phyloP scores from a whole-genome alignment of 2,797 vertebrate species.

The Oreortyx pictus region DNA sequence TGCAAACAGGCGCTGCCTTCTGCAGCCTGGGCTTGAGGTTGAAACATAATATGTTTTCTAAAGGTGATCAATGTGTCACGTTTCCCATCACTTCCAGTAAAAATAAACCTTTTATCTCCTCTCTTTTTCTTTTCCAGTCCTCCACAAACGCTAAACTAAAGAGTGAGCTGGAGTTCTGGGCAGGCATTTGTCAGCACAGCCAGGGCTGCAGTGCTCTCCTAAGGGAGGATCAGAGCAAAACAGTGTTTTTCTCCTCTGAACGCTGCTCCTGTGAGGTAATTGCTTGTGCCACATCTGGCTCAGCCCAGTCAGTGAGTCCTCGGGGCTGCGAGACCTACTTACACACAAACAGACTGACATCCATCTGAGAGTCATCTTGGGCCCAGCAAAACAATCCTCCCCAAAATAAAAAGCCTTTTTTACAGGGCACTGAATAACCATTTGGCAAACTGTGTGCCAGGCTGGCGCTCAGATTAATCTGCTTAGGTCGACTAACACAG shows the following conservation, averaged over 20 bases:
- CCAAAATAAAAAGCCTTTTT: conserved; percentile 50
- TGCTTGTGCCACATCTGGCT: conserved; percentile 14
- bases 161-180: background rate
- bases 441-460: background rate
- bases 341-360: conserved; percentile 57
- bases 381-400: conserved; percentile 1
- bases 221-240: background rate
- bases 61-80: background rate
- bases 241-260: background rate
- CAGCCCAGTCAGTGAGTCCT: background rate
- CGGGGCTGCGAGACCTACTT: conserved; percentile 57
- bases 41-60: background rate
- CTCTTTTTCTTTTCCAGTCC: background rate
- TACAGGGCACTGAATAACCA: conserved; percentile 16
- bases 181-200: background rate
- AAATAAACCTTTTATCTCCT: background rate
- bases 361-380: conserved; percentile 46
- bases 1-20: background rate
- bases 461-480: conserved; percentile 64
- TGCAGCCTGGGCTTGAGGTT: background rate
- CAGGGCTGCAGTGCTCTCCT: background rate
- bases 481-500: conserved; percentile 65
- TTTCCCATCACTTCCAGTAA: background rate
- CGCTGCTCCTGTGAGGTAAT: conserved; percentile 41
- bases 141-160: background rate